Evolutionary conservation across 2,888 invertebrate genomes (phyloP).

Genomic region (Pilophorus perplexus): DNA sequence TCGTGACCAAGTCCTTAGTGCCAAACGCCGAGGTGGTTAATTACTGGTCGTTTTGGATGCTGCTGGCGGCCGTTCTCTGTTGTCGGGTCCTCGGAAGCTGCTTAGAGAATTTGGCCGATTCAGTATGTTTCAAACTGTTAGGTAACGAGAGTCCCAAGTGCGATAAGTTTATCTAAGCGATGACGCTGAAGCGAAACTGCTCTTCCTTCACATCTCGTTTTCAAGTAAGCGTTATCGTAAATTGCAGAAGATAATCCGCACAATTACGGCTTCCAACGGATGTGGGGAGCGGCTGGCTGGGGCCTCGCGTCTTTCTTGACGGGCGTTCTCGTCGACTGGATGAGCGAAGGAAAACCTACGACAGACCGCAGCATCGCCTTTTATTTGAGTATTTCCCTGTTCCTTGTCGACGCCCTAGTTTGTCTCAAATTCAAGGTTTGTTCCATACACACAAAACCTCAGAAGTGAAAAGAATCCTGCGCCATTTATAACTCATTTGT

Average conservation of each 20-base stretch:
- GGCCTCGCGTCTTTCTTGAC: conserved; percentile 72
- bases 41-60: conserved; percentile 69
- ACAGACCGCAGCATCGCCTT: conserved; percentile 9
- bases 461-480: not conserved
- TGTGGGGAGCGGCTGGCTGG: conserved; percentile 87
- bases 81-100: conserved; percentile 75
- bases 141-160: no score
- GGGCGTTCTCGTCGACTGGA: conserved; percentile 72
- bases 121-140: conserved; percentile 80
- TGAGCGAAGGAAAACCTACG: conserved; percentile 59
- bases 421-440: conserved; percentile 15
- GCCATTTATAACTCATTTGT: not conserved
- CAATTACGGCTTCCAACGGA: conserved; percentile 78
- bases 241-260: conserved; percentile 64
- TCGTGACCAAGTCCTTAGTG: conserved; percentile 50
- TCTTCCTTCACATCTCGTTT: not conserved
- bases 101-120: conserved; percentile 71
- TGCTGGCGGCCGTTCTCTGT: conserved; percentile 70
- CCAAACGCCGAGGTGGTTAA: conserved; percentile 49
- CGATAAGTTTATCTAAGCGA: no score
- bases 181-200: no score
- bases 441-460: not conserved
- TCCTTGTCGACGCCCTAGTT: not conserved
- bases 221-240: not conserved
- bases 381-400: not conserved